Conservation (phyloP, 2,797 vertebrate genomes). For the Jordanella pulchra region DNA sequence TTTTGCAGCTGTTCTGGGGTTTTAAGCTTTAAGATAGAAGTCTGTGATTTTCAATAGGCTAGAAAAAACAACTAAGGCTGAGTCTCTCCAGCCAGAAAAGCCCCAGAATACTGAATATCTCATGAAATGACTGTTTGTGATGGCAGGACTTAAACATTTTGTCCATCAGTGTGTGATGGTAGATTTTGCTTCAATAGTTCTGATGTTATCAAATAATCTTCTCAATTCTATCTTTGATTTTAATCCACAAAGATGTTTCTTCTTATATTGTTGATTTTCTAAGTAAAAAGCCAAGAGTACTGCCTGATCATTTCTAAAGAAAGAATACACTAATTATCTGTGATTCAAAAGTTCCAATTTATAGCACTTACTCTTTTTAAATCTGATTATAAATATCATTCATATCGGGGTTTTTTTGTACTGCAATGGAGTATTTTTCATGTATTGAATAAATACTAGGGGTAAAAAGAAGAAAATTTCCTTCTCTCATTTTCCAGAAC, state of each 20-base stretch:
- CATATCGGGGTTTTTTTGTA: neutral
- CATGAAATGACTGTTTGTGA: conserved; percentile 13
- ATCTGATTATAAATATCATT: neutral
- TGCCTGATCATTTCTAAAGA: neutral
- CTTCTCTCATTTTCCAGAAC: neutral
- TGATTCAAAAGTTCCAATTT: neutral
- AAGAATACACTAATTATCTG: neutral
- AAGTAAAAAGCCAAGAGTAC: conserved; percentile 12
- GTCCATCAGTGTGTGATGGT: conserved; percentile 29
- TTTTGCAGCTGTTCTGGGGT: conserved; percentile 57
- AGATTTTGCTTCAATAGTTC: conserved; percentile 21
- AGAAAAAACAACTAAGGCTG: conserved; percentile 11
- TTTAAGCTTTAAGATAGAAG: conserved; percentile 25
- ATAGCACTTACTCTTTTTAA: neutral
- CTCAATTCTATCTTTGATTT: conserved; percentile 41
- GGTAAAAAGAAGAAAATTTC: neutral
- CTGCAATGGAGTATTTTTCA: neutral
- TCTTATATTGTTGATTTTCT: neutral
- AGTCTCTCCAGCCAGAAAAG: conserved; percentile 11
- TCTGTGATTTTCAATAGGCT: conserved; percentile 1
- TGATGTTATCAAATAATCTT: conserved; percentile 47
- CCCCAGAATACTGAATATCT: conserved; percentile 8
- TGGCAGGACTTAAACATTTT: conserved; percentile 11
- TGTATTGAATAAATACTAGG: neutral
- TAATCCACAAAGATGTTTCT: conserved; percentile 19